Base-by-base conservation (phyloP, 2,113 vertebrate species). In the Entomyzon cyanotis region DNA sequence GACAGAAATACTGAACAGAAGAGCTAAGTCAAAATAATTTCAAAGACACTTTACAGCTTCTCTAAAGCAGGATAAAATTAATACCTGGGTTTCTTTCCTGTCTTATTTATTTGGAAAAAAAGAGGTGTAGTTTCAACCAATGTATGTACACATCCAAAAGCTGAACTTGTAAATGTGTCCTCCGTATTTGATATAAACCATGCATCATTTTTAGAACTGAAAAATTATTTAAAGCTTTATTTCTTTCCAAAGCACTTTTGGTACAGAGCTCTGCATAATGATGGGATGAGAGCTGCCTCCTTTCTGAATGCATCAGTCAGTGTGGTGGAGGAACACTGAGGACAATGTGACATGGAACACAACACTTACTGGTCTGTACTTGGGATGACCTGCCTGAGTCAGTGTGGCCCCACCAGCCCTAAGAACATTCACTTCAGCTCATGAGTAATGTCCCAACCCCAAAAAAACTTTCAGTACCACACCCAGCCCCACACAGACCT, bases 71-170 rank as follows among this genome's bases (percentile, higher is more conserved):
- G 35, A 46, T 39, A 91, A 91, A 95, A 91, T 73, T 7, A 83
- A 79, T 52, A 46, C 2, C 21, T 65, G 7, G 1, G 8, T 0
- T 1, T 0, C 50, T 75, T 78, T 90, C 33, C 92, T 67, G 63
- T 58, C 22, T 63, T 64, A 79, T 31, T 81, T 56, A 82, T 62
- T 85, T 49, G 56, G 16, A 83, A 86, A 94, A 83, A 33, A 89
- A 65, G 31, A 71, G 15, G 18, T 3, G 2, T 44, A 55, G 9
- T 70, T 92, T 86, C 74, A 89, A 84, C 27, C 42, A 52, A 25
- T 7, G 14, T 35, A 65, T 0, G 0, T 20, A 62, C 17, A 35
- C 27, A 53, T 30, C 41, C 0, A 0, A 87, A 85, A 58, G 20
- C 31, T 53, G 65, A 76, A 49, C 46, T 65, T 82, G 25, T 19